Conservation (phyloP, 2,888 invertebrate genomes). For the Drosophila atroscutellata region DNA sequence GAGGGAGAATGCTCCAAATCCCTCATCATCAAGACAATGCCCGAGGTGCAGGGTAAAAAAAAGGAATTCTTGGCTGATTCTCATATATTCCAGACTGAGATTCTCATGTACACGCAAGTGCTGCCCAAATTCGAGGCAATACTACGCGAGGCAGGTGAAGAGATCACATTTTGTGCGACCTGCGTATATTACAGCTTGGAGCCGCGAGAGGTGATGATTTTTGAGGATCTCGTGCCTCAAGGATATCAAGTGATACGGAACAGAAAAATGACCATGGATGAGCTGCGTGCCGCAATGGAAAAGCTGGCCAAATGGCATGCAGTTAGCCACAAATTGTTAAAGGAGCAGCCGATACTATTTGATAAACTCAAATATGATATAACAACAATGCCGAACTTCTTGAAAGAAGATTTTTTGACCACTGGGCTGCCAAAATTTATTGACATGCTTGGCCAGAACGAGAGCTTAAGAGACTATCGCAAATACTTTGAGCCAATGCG, state of each 20-base stretch:
- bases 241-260: slow-evolving; percentile 36
- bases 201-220: slow-evolving; percentile 42
- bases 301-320: slow-evolving; percentile 73
- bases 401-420: slow-evolving; percentile 33
- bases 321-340: slow-evolving; percentile 36
- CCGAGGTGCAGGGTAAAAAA: slow-evolving; percentile 66
- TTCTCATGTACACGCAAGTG: slow-evolving; percentile 72
- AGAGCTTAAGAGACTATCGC: slow-evolving; percentile 46
- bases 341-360: slow-evolving; percentile 36
- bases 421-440: slow-evolving; percentile 55
- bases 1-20: slow-evolving; percentile 47
- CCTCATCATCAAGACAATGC: slow-evolving; percentile 77
- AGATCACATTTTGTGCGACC: slow-evolving; percentile 38
- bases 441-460: slow-evolving; percentile 33
- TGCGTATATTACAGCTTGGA: slow-evolving; percentile 55
- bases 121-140: slow-evolving; percentile 74
- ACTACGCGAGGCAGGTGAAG: slow-evolving; percentile 61
- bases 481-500: slow-evolving; percentile 59
- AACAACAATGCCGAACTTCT: slow-evolving; percentile 27
- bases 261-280: slow-evolving; percentile 23
- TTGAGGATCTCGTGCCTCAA: slow-evolving; percentile 36
- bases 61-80: slow-evolving; percentile 62
- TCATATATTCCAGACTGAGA: slow-evolving; percentile 72
- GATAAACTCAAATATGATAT: slow-evolving; percentile 21
- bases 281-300: slow-evolving; percentile 25